Evolutionary conservation across 2,888 invertebrate species (phyloP).

Genomic region (Glyphotaelius pellucidus): DNA sequence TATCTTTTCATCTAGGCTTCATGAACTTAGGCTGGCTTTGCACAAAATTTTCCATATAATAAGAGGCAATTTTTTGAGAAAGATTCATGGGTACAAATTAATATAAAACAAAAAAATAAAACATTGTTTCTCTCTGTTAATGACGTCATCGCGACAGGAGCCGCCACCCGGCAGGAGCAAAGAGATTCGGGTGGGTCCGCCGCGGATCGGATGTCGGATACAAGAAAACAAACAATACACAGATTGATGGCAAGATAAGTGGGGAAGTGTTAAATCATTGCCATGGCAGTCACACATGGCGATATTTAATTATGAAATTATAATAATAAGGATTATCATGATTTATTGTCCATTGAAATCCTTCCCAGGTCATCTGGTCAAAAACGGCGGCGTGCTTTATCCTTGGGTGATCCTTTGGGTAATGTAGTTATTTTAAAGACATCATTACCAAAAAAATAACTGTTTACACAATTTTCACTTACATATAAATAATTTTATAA

Average conservation of each 20-base stretch:
- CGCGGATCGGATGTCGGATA: slow-evolving; percentile 3
- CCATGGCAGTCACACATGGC: neutral
- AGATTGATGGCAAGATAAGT: neutral
- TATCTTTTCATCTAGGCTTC: too few relatives aligned
- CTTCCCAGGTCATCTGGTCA: neutral
- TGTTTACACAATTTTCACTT: too few relatives aligned
- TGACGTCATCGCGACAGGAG: neutral
- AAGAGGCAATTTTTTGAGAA: neutral
- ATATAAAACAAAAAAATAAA: neutral
- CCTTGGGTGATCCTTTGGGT: neutral
- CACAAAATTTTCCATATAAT: too few relatives aligned
- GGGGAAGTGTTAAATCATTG: neutral
- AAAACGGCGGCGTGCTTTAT: neutral
- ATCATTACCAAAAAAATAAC: too few relatives aligned
- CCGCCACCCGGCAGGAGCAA: neutral
- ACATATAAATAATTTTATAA: too few relatives aligned
- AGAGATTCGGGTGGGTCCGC: neutral
- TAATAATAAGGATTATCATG: neutral
- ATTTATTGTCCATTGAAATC: neutral
- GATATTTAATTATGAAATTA: neutral
- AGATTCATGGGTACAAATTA: neutral
- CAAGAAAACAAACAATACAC: slow-evolving; percentile 1
- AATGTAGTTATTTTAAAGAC: too few relatives aligned
- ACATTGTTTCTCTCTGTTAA: neutral
- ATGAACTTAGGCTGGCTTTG: neutral